Evolutionary conservation across 2,113 vertebrate genomes (phyloP).

Genomic region (Bufo bufo): DNA sequence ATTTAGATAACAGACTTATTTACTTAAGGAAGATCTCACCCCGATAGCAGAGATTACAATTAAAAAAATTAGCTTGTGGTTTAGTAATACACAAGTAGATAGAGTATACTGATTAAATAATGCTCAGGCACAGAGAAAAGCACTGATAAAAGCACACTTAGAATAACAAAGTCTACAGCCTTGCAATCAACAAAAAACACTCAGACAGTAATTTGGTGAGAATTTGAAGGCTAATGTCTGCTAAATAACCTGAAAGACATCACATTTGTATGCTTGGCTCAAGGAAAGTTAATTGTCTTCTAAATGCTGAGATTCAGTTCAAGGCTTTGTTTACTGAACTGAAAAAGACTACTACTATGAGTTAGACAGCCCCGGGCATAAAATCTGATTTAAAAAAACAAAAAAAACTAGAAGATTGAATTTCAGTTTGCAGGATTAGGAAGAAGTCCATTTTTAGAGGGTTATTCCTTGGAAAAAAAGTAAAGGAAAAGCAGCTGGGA

Average conservation of each 20-base stretch:
- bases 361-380: conserved; percentile 65
- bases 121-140: conserved; percentile 63
- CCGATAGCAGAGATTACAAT: conserved; percentile 61
- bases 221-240: conserved; percentile 68
- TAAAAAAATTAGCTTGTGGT: background rate
- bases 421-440: conserved; percentile 76
- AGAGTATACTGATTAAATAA: conserved; percentile 34
- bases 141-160: conserved; percentile 65
- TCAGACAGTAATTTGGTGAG: conserved; percentile 67
- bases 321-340: conserved; percentile 71
- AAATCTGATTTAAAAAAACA: conserved; percentile 66
- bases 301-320: conserved; percentile 70
- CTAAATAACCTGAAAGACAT: conserved; percentile 67
- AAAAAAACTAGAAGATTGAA: conserved; percentile 70
- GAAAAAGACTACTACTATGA: conserved; percentile 54
- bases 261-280: conserved; percentile 66
- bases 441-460: conserved; percentile 72
- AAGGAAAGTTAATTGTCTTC: conserved; percentile 67
- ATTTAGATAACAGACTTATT: conserved; percentile 62
- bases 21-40: conserved; percentile 62
- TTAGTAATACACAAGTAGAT: conserved; percentile 18
- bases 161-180: conserved; percentile 66
- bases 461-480: conserved; percentile 67
- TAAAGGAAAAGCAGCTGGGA: conserved; percentile 71
- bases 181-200: conserved; percentile 59